Evolutionary conservation across 2,113 vertebrate species (phyloP), one percentile per base, ranked within the genome.

Genomic region (Podiceps cristatus): DNA sequence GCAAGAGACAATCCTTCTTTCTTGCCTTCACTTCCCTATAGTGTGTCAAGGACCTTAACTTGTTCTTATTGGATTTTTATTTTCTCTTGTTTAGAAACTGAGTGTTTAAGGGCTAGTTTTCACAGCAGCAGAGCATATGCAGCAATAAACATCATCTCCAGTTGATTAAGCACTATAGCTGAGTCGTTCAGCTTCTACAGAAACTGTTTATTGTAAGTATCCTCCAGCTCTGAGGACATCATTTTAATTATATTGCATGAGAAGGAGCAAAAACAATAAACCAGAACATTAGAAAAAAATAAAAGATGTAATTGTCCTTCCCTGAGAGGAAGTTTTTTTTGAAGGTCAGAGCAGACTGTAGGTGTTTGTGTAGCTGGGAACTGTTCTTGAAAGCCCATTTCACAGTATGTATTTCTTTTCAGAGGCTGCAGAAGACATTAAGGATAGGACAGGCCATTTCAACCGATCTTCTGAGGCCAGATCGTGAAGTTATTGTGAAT

Each of bases 1-100:
- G 68, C 73, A 62, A 80, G 33, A 75, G 56, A 90, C 63, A 76
- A 89, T 93, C 47, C 47, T 92, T 93, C 72, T 79, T 90, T 64
- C 75, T 75, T 88, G 71, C 69, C 44, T 89, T 86, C 67, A 53
- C 80, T 96, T 97, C 44, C 67, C 84, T 63, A 60, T 71, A 76
- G 93, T 47, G 77, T 88, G 88, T 95, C 95, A 94, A 91, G 86
- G 68, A 92, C 96, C 91, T 96, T 86, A 96, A 84, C 91, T 96
- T 97, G 80, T 71, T 96, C 94, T 94, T 93, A 94, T 91, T 93
- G 90, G 96, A 88, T 86, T 96, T 97, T 96, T 96, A 97, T 96
- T 96, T 96, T 96, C 66, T 78, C 68, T 88, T 72, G 45, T 83
- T 95, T 95, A 95, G 88, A 40, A 67, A 71, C 27, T 6, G 73